Evolutionary conservation across 2,888 invertebrate genomes (phyloP).

Genomic region (Caenorhabditis macrosperma): DNA sequence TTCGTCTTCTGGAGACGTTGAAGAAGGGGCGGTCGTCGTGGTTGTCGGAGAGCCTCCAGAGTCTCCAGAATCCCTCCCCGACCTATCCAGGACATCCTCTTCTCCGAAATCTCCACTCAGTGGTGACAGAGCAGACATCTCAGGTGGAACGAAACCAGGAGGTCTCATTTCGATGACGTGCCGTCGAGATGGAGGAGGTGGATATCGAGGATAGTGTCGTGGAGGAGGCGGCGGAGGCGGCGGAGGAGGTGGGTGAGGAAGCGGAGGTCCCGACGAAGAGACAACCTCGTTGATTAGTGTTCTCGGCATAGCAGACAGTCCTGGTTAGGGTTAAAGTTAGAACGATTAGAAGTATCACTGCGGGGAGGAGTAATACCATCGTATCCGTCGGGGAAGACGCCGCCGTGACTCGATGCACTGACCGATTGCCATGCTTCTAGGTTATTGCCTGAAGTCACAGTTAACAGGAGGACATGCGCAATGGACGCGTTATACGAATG

Average conservation of each 20-base stretch:
- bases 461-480: conserved; percentile 7
- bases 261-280: conserved; percentile 33
- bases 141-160: conserved; percentile 41
- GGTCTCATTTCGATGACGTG: conserved; percentile 36
- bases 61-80: conserved; percentile 40
- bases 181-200: conserved; percentile 32
- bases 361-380: conserved; percentile 44
- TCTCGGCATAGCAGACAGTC: conserved; percentile 58
- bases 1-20: conserved; percentile 10
- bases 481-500: neutral
- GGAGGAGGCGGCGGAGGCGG: conserved; percentile 19
- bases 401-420: conserved; percentile 22
- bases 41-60: conserved; percentile 10
- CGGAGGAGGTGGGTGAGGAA: conserved; percentile 17
- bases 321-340: conserved; percentile 49
- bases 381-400: conserved; percentile 60
- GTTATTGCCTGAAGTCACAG: conserved; percentile 57
- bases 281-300: conserved; percentile 50
- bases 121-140: conserved; percentile 34
- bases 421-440: conserved; percentile 60
- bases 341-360: conserved; percentile 11
- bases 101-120: conserved; percentile 56
- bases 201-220: conserved; percentile 16
- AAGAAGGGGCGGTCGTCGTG: neutral
- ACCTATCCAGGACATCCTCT: conserved; percentile 23